Percentiles rank a stretch among this genome's conserved stretches.
Conservation (phyloP, 2,888 invertebrate species). For the Cheilosia scutellata region DNA sequence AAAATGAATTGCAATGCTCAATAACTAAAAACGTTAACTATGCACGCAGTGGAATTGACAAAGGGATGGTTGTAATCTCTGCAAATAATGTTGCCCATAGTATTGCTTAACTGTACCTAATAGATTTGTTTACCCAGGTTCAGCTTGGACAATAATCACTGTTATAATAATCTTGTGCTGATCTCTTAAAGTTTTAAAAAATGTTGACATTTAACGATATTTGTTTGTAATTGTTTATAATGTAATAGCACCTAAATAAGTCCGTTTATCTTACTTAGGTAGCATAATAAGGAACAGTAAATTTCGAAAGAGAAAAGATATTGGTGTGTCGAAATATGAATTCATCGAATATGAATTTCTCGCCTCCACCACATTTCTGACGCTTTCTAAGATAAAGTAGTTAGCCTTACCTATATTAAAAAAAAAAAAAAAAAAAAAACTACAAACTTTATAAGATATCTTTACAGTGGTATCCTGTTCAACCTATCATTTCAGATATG, state of each 20-base stretch:
- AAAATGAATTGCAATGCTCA: no score
- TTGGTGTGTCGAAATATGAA: background rate
- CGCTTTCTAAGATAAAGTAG: background rate
- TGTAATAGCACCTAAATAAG: background rate
- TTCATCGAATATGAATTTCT: background rate
- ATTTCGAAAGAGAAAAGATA: background rate
- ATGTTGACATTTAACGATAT: no score
- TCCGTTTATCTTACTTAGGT: background rate
- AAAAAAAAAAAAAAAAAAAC: conserved; percentile 4
- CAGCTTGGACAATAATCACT: no score
- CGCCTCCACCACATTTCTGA: background rate
- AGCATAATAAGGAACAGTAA: background rate
- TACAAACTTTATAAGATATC: conserved; percentile 39
- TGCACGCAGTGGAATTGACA: no score
- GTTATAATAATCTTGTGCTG: no score
- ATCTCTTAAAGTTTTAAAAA: no score
- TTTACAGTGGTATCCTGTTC: conserved; percentile 63
- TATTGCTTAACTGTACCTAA: no score
- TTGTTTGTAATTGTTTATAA: no score
- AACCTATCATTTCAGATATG: conserved; percentile 83
- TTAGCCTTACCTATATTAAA: background rate
- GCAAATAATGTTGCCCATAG: no score
- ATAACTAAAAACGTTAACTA: no score
- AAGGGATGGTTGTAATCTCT: no score
- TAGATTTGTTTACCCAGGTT: no score